phyloP scores from a whole-genome alignment of 2,113 vertebrate species.

The Dendrocopos noguchii region DNA sequence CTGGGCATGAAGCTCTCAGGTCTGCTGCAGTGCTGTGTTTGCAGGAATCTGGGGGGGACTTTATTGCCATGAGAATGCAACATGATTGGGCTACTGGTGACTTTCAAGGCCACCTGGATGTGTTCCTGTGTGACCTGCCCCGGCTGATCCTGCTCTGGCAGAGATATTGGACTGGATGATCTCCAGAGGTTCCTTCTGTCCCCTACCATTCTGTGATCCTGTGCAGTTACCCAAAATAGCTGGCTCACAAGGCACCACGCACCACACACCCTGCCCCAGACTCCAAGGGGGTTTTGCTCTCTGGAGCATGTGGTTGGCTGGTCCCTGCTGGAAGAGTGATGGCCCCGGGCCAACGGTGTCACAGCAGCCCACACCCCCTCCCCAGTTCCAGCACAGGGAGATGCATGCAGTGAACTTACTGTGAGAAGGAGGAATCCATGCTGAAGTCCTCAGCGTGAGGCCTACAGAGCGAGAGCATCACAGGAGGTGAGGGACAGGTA shows the following conservation, averaged over 20 bases:
- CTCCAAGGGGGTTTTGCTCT: neutral
- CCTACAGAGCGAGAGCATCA: slow-evolving; percentile 67
- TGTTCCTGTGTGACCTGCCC: too few species aligned
- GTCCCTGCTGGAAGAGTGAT: accelerated
- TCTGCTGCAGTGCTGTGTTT: too few species aligned
- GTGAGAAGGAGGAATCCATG: slow-evolving; percentile 90
- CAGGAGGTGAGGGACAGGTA: neutral
- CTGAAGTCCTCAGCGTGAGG: slow-evolving; percentile 88
- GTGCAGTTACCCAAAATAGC: neutral
- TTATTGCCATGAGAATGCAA: too few species aligned
- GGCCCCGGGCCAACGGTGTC: accelerated
- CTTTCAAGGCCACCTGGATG: too few species aligned
- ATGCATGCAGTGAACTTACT: slow-evolving; percentile 71
- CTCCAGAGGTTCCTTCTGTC: too few species aligned
- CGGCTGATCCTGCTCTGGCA: too few species aligned
- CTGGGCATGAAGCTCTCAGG: too few species aligned
- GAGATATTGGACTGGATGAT: too few species aligned
- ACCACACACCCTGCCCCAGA: neutral
- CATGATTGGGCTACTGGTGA: too few species aligned
- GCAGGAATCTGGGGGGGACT: too few species aligned
- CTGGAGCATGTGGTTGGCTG: accelerated
- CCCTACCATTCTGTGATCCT: too few species aligned
- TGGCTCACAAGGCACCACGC: accelerated
- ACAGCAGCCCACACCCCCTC: neutral
- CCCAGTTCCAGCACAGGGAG: neutral